phyloP scores from a whole-genome alignment of 1,140 invertebrate genomes.

The Scaptomyza graminum region DNA sequence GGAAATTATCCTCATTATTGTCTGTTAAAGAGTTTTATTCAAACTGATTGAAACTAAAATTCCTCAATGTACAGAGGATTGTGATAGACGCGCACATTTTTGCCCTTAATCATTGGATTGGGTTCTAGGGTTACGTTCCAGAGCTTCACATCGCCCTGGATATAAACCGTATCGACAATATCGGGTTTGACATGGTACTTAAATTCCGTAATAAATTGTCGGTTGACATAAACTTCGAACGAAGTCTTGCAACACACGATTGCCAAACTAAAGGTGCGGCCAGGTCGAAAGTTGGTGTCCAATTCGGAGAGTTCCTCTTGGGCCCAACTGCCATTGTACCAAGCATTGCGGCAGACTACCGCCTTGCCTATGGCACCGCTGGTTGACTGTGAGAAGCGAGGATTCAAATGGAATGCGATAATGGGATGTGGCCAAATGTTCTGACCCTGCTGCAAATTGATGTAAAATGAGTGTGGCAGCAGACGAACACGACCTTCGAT shows the following conservation, averaged over 20 bases:
- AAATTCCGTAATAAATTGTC: slow-evolving; percentile 83
- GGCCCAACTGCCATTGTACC: slow-evolving; percentile 84
- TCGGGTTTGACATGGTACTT: slow-evolving; percentile 66
- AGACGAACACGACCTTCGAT: slow-evolving; percentile 87
- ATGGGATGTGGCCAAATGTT: slow-evolving; percentile 87
- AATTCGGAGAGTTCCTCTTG: slow-evolving; percentile 84
- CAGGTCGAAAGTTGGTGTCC: slow-evolving; percentile 84
- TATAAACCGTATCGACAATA: slow-evolving; percentile 84
- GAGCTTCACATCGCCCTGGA: slow-evolving; percentile 84
- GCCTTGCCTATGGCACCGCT: slow-evolving; percentile 71
- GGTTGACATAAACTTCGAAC: slow-evolving; percentile 84
- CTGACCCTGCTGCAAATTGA: slow-evolving; percentile 88
- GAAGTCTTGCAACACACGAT: slow-evolving; percentile 73
- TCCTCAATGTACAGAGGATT: slow-evolving; percentile 57
- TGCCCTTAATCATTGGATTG: slow-evolving; percentile 61
- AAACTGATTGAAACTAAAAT: slow-evolving; percentile 29
- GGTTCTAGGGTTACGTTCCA: slow-evolving; percentile 72
- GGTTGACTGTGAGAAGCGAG: slow-evolving; percentile 85
- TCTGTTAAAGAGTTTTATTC: slow-evolving; percentile 23
- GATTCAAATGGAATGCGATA: slow-evolving; percentile 88
- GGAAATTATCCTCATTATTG: slow-evolving; percentile 50
- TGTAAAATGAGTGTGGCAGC: slow-evolving; percentile 87
- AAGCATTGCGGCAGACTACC: slow-evolving; percentile 85
- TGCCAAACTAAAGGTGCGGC: slow-evolving; percentile 81
- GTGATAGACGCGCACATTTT: slow-evolving; percentile 66